These are phyloP conservation scores for Sphenopsis melanotis DNA, from an alignment of 2,797 vertebrate species.

Conservation along the genomic window DNA sequence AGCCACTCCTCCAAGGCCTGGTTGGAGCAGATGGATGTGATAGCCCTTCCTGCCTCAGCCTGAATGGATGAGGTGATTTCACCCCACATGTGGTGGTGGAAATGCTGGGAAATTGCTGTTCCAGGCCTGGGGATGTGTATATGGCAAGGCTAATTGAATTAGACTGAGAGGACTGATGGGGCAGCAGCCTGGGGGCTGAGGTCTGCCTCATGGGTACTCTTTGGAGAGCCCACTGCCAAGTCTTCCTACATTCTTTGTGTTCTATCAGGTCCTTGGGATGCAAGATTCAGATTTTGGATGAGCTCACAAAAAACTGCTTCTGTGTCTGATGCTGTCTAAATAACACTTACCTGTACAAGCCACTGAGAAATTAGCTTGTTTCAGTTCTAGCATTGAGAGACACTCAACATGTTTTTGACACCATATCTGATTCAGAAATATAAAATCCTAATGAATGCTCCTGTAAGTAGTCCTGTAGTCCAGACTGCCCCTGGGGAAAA, in stretches of 20 bases:
- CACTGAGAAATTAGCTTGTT: neutral
- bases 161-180: neutral
- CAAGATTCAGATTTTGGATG: neutral
- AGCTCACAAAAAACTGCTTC: neutral
- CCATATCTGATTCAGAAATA: neutral
- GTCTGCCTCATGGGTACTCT: neutral
- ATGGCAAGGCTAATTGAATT: neutral
- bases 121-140: rapidly evolving
- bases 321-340: neutral
- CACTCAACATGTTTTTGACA: neutral
- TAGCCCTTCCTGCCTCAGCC: neutral
- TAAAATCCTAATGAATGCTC: neutral
- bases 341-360: neutral
- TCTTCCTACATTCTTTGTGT: neutral
- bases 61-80: neutral
- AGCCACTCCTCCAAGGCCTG: neutral
- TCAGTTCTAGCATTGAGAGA: neutral
- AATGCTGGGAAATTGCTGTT: neutral
- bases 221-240: neutral
- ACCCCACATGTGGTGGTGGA: neutral
- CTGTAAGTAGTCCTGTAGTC: neutral
- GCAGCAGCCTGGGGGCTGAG: neutral
- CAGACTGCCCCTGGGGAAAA: neutral
- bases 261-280: neutral
- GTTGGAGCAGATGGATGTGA: neutral